Base-by-base conservation (phyloP, 2,888 invertebrate species). In the Parnassius orleans region DNA sequence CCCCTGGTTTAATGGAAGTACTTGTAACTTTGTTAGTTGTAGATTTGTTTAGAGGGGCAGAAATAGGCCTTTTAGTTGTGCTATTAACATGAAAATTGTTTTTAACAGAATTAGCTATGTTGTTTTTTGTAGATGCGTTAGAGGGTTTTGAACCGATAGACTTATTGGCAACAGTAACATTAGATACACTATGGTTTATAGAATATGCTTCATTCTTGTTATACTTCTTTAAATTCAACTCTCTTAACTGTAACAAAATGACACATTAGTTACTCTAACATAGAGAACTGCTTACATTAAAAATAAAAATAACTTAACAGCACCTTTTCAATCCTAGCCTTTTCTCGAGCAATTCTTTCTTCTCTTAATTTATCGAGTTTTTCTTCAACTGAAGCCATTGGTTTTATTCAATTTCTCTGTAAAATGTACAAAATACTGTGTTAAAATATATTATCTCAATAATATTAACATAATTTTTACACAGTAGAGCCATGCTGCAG, bases 321-420 rank as follows among this genome's bases (percentile, higher is more conserved):
- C 78, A 91, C 91, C 81, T 84, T 87, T 47, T 86, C 85, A 64
- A 90, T 82, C 46, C 91, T 80, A 0, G 87, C 87, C 61, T 86
- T 86, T 68, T 90, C 88, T 42, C 86, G 78, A 0, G 88, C 88
- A 0, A 75, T 63, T 9, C 91, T 75, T 56, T 90, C 87, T 57
- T 88, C 84, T n/a, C 90, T 72, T 44, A 87, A 58, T 66, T 84
- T 86, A 3, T 70, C 72, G 1, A 87, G 63, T n/a, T 69, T 79
- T 3, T 84, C 81, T 41, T 76, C 68, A 9, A 80, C 70, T 0
- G 80, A 71, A 7, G 77, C 75, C 84, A 76, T 76, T 15, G 42
- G 52, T 53, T 2, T 33, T 42, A 10, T 42, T 42, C 7, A 14
- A 7, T 10, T 48, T 48, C 9, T 48, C 48, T 48, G 9, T 48